phyloP scores from a whole-genome alignment of 2,888 invertebrate genomes.

The Temnothorax ravouxi region DNA sequence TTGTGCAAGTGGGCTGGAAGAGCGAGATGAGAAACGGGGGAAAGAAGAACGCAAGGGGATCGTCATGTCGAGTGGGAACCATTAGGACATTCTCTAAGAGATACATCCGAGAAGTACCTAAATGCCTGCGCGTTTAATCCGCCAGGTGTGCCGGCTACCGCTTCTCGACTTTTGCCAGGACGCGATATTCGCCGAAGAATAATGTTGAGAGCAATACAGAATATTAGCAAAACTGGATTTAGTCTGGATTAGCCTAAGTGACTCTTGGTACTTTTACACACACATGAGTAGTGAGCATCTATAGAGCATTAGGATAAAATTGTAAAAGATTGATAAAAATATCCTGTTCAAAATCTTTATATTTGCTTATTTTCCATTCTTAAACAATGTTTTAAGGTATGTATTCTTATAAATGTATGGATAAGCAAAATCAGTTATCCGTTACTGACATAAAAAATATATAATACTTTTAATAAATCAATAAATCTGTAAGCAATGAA shows the following conservation, averaged over 20 bases:
- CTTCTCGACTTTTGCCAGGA: conserved; percentile 41
- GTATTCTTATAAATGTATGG: background rate
- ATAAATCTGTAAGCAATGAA: background rate
- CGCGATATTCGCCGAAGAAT: conserved; percentile 42
- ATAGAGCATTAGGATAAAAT: background rate
- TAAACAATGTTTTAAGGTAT: background rate
- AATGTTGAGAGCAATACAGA: conserved; percentile 50
- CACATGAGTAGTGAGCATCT: background rate
- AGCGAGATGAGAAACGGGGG: conserved; percentile 37
- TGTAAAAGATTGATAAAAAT: background rate
- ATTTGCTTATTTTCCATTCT: background rate
- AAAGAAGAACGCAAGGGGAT: conserved; percentile 60
- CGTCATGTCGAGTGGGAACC: conserved; percentile 66
- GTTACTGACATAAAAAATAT: background rate
- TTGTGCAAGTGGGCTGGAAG: conserved; percentile 52
- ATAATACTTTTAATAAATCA: background rate
- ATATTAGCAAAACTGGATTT: conserved; percentile 40
- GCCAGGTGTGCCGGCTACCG: conserved; percentile 37
- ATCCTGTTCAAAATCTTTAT: background rate
- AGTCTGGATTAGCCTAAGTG: conserved; percentile 36
- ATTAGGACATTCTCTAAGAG: conserved; percentile 64
- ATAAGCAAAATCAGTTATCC: background rate
- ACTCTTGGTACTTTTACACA: conserved; percentile 24
- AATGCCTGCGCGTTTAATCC: conserved; percentile 50
- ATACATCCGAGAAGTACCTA: conserved; percentile 57